phyloP scores from a whole-genome alignment of 2,888 invertebrate species.

The Scaeva pyrastri region DNA sequence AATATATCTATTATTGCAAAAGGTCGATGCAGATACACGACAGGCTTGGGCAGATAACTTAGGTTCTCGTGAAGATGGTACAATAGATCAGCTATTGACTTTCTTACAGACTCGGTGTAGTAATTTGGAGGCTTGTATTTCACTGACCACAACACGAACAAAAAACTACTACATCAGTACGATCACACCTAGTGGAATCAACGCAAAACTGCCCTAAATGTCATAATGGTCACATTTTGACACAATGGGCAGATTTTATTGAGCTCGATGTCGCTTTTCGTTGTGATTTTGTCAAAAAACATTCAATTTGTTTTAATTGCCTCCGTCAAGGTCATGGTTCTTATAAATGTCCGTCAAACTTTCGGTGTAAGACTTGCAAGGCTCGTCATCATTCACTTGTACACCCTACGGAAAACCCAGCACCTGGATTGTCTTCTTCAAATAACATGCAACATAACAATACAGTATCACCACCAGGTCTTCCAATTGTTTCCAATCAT shows the following conservation, averaged over 20 bases:
- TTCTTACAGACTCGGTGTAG: not conserved
- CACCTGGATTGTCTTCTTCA: not conserved
- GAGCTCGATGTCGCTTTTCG: slow-evolving; percentile 8
- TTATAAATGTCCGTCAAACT: slow-evolving; percentile 27
- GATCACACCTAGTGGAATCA: not conserved
- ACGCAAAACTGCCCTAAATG: slow-evolving; percentile 6
- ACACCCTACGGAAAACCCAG: not conserved
- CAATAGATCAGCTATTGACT: not conserved
- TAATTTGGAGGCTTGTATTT: not conserved
- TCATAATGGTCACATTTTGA: slow-evolving; percentile 10
- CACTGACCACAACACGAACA: not conserved
- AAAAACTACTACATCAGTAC: not conserved
- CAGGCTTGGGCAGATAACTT: not conserved
- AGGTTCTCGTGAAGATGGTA: not conserved
- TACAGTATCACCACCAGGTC: slow-evolving; percentile 6
- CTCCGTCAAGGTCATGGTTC: slow-evolving; percentile 22
- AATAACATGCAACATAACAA: not conserved
- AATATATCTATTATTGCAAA: slow-evolving; percentile 43
- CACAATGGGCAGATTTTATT: slow-evolving; percentile 17
- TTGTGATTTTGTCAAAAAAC: slow-evolving; percentile 29
- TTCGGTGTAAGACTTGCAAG: slow-evolving; percentile 32
- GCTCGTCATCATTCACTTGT: slow-evolving; percentile 18
- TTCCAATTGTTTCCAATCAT: slow-evolving; percentile 23
- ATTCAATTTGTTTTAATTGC: slow-evolving; percentile 41
- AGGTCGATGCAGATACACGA: slow-evolving; percentile 31